Conservation (phyloP, 2,888 invertebrate species). For the Omphaloscelis lunosa region DNA sequence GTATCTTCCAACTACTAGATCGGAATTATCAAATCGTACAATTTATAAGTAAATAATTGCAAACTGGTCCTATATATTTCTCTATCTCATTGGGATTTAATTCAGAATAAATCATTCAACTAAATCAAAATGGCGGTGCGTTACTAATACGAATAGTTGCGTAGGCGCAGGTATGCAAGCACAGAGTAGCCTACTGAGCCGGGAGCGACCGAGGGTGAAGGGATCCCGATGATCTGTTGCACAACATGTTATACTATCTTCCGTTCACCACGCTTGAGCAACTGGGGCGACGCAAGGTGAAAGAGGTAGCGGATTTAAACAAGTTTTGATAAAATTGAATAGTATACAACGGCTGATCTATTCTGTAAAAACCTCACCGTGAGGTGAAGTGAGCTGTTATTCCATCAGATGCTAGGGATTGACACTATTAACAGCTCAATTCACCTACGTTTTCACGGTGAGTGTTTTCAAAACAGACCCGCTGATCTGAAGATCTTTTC, state of each 20-base stretch:
- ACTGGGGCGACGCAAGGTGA: conserved; percentile 60
- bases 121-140: conserved; percentile 19
- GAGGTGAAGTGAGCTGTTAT: background rate
- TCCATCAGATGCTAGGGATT: background rate
- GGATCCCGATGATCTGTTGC: conserved; percentile 76
- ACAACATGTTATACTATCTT: conserved; percentile 73
- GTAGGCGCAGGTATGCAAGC: conserved; percentile 34
- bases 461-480: too few species aligned
- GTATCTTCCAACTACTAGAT: too few species aligned
- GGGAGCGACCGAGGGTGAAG: conserved; percentile 75
- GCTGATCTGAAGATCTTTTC: background rate
- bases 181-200: conserved; percentile 41
- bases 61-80: background rate
- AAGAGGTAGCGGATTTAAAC: conserved; percentile 56
- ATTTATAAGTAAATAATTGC: background rate
- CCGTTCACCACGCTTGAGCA: conserved; percentile 82
- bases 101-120: conserved; percentile 28
- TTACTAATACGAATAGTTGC: conserved; percentile 47
- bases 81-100: background rate
- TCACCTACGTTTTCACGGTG: background rate
- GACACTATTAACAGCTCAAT: background rate
- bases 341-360: background rate
- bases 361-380: too few species aligned
- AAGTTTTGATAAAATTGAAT: background rate
- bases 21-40: background rate